Base-by-base conservation (phyloP, 2,113 vertebrate genomes). In the Vanacampus margaritifer region DNA sequence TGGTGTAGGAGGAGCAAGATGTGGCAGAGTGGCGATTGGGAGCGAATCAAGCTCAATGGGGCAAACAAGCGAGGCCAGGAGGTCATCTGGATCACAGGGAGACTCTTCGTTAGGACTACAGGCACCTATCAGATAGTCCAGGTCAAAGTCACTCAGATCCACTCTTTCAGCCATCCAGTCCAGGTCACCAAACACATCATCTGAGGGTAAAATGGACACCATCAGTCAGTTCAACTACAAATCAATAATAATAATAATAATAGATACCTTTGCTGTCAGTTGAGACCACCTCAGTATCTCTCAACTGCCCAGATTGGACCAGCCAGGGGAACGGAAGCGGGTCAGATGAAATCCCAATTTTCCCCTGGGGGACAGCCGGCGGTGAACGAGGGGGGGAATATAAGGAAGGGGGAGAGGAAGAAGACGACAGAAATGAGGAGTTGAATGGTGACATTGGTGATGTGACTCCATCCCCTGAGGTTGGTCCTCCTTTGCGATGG, bases 101-200 rank as follows among this genome's bases (percentile, higher is more conserved):
- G 92, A 79, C 60, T 87, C 87, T 79, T 94, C 93, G 74, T 41
- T 28, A n/a, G 94, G 87, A 82, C 94, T 90, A 87, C 92, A 94
- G 69, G 94, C 83, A 79, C 87, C 87, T 78, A 95, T 92, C 63
- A 98, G 90, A 19, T 92, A 90, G 85, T 95, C 95, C 68, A 96
- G 93, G 81, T 97, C 94, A 64, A 96, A 93, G 86, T 95, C 94
- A 39, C 91, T 94, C 83, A 97, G 90, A 88, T 96, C 94, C 87
- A 95, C 91, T 87, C 93, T 94, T 90, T 98, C 93, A 68, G 94
- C 91, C 95, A 97, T 98, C 96, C 96, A 98, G 83, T 96, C 94
- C 88, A 96, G 93, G 86, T 93, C 93, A 74, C 85, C 89, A 78
- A 96, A 95, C 62, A 86, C 85, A 78, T 95, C 93, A 86, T 93